These are phyloP conservation scores for Enteromius thamalakanensis DNA, from an alignment of 2,797 vertebrate species.

Conservation along the genomic window DNA sequence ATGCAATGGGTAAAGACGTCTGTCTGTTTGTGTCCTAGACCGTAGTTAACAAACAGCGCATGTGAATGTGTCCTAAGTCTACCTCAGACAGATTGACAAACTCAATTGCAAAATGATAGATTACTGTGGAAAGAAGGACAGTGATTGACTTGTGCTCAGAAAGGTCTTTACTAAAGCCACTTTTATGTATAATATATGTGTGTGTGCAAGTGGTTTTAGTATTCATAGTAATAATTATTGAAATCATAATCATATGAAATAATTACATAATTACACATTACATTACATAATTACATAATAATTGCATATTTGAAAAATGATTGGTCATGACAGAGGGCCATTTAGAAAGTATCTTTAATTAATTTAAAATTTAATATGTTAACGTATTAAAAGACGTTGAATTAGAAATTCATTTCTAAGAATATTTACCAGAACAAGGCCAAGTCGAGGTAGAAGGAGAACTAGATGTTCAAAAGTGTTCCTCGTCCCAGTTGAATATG, in stretches of 20 bases:
- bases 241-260: not conserved
- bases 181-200: not conserved
- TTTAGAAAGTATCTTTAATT: not conserved
- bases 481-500: slow-evolving; percentile 47
- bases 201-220: not conserved
- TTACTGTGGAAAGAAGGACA: not conserved
- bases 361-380: not conserved
- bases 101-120: slow-evolving; percentile 1
- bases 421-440: slow-evolving; percentile 44
- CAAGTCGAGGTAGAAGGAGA: slow-evolving; percentile 34
- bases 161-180: not conserved
- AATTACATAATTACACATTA: too few relatives aligned
- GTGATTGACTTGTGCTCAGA: not conserved
- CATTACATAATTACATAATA: too few relatives aligned
- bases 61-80: not conserved
- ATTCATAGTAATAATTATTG: not conserved
- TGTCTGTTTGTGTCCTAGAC: not conserved
- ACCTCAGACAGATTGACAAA: slow-evolving; percentile 21
- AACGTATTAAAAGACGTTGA: not conserved
- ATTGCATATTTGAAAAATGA: not conserved
- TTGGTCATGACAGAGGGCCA: too few relatives aligned
- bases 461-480: slow-evolving; percentile 44
- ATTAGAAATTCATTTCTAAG: not conserved
- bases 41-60: not conserved
- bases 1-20: not conserved